Evolutionary conservation across 2,888 invertebrate species (phyloP).

Genomic region (Trissolcus brochymenae): DNA sequence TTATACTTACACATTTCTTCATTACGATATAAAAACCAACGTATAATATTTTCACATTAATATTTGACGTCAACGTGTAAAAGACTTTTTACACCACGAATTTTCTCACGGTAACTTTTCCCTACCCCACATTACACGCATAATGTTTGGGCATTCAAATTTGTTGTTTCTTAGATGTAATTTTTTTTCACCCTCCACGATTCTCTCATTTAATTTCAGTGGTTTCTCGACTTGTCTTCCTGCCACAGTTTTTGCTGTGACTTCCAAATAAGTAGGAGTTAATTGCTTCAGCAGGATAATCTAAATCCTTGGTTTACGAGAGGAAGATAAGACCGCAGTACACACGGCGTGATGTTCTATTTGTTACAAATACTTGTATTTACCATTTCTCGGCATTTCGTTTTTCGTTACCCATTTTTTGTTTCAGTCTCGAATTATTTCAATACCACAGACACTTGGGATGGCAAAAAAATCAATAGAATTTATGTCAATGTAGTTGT

Average conservation of each 20-base stretch:
- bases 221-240: slow-evolving; percentile 51
- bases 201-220: slow-evolving; percentile 43
- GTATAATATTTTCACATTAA: too few species aligned
- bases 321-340: slow-evolving; percentile 46
- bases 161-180: slow-evolving; percentile 11
- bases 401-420: slow-evolving; percentile 43
- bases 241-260: slow-evolving; percentile 37
- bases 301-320: slow-evolving; percentile 56
- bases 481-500: too few species aligned
- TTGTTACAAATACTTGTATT: slow-evolving; percentile 43
- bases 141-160: neutral
- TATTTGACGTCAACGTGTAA: too few species aligned
- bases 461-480: too few species aligned
- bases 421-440: neutral
- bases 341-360: slow-evolving; percentile 36
- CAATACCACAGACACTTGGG: too few species aligned
- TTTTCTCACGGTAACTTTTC: too few species aligned
- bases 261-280: slow-evolving; percentile 52
- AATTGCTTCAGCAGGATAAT: slow-evolving; percentile 55
- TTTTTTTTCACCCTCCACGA: slow-evolving; percentile 12
- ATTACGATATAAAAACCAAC: too few species aligned
- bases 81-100: too few species aligned
- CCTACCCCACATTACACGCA: too few species aligned
- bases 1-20: too few species aligned
- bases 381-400: slow-evolving; percentile 39